Evolutionary conservation across 2,888 invertebrate genomes (phyloP), one percentile per base, ranked within the genome.

Genomic region (Chalcosyrphus nemorum): DNA sequence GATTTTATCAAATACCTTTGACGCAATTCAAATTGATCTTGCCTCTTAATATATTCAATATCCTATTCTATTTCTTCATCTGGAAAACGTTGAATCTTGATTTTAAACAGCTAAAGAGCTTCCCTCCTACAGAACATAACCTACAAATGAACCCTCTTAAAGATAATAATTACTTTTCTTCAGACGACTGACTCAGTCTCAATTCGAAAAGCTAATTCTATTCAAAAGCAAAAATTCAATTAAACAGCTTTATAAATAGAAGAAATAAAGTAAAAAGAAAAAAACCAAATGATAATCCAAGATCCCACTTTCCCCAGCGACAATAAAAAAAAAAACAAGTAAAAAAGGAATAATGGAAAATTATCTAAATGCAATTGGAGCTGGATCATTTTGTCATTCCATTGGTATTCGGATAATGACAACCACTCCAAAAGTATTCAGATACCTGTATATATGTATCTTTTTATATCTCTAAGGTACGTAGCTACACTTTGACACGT

Each of bases 361-460:
- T n/a, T 54, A 74, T 65, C 63, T 56, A 54, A 57, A 57, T 66
- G 75, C 57, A 75, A 75, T 75, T 75, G 47, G 50, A 66, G 75
- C 47, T 56, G 56, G 57, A 66, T 66, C 65, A 57, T 65, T 75
- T 75, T 66, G 66, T 75, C 75, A 75, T 75, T 66, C 50, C 47
- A 75, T 66, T 75, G 75, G 66, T 17, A 66, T 66, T 75, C 66
- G 57, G 41, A 66, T 41, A 75, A 75, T 66, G 66, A 75, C 57
- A 75, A 66, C 38, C 75, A 66, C 71, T 66, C n/a, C 65, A 57
- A 57, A 66, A 50, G 56, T 66, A 5, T 66, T 27, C 38, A 57
- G 56, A 75, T 66, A 66, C 74, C 56, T 74, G 45, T 54, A 19
- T 63, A 21, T 24, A 47, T 72, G 17, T 61, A 7, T 43, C 41